These are phyloP conservation scores for Biston betularia DNA, from an alignment of 2,888 invertebrate genomes.

Conservation along the genomic window DNA sequence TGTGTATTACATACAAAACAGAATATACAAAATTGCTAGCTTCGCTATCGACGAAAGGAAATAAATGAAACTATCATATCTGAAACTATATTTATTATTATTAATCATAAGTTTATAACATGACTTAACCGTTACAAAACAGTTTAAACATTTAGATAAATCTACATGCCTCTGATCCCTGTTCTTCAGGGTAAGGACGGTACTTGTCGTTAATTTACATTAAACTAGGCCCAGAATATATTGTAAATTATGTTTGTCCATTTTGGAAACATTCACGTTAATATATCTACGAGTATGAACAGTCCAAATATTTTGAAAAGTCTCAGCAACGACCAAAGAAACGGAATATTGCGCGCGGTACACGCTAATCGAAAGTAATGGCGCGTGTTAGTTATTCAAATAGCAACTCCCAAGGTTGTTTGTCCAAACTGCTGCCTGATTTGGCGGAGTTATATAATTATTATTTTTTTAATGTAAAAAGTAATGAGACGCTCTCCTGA, in stretches of 20 bases:
- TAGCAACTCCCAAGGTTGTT: too few species aligned
- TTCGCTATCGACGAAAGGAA: too few species aligned
- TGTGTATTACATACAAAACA: too few species aligned
- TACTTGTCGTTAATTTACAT: constrained; percentile 79
- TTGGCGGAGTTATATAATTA: too few species aligned
- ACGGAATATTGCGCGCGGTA: too few species aligned
- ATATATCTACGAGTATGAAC: neutral
- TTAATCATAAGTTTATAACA: constrained; percentile 85
- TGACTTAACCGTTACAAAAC: constrained; percentile 85
- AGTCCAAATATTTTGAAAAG: neutral
- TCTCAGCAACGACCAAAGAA: neutral
- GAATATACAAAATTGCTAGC: too few species aligned
- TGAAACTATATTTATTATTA: constrained; percentile 85
- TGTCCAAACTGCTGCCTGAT: too few species aligned
- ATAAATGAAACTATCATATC: constrained; percentile 55
- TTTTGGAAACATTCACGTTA: neutral
- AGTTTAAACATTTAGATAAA: constrained; percentile 81
- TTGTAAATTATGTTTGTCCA: constrained; percentile 38
- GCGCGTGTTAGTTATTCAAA: too few species aligned
- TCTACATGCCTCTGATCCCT: constrained; percentile 79
- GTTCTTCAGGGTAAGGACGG: constrained; percentile 83
- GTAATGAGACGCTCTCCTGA: too few species aligned
- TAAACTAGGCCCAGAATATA: constrained; percentile 81
- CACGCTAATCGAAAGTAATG: too few species aligned
- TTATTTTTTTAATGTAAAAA: too few species aligned